Base-by-base conservation (phyloP, 1,140 invertebrate species). In the Drosophila arawakana region DNA sequence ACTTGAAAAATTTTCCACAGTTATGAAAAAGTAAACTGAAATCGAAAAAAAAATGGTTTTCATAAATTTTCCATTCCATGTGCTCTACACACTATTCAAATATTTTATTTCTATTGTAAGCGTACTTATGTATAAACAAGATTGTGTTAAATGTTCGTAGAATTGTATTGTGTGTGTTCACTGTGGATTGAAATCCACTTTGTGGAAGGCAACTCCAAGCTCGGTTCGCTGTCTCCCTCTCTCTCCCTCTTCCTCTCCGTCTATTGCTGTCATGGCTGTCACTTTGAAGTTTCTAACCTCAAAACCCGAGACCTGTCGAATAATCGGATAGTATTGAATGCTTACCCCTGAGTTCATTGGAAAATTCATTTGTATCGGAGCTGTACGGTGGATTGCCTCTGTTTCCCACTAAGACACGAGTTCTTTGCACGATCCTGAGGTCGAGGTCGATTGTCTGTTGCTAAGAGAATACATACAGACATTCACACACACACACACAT, bases 1-100 rank as follows among this genome's bases (percentile, higher is more conserved):
- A 74, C 61, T 66, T 54, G 67, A 78, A 82, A 86, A 88, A 80
- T 88, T 86, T 86, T 82, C 82, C 82, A 73, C 52, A 81, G 47
- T 78, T 80, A 49, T 47, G 49, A 63, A 78, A 79, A 71, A 55
- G 49, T 61, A 60, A 70, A 61, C 61, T 69, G 59, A 68, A 50
- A 67, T 55, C 13, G 49, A 35, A 83, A 74, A 81, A 76, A 73
- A 81, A 78, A 79, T 71, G 71, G 80, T 81, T 75, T 75, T 81
- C 47, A 54, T 60, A 81, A 84, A 81, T 75, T 85, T 85, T 85
- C 80, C 80, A 82, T 79, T 82, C 73, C 73, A 75, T 71, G 78
- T 58, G 55, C 37, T 62, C 21, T 35, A 60, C 59, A 15, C 30
- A 61, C 15, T 7, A 46, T 15, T n/a, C 13, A 46, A n/a, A 46